These are phyloP conservation scores for Otolemur garnettii DNA, from an alignment of 2,113 vertebrate genomes.

Conservation along the genomic window DNA sequence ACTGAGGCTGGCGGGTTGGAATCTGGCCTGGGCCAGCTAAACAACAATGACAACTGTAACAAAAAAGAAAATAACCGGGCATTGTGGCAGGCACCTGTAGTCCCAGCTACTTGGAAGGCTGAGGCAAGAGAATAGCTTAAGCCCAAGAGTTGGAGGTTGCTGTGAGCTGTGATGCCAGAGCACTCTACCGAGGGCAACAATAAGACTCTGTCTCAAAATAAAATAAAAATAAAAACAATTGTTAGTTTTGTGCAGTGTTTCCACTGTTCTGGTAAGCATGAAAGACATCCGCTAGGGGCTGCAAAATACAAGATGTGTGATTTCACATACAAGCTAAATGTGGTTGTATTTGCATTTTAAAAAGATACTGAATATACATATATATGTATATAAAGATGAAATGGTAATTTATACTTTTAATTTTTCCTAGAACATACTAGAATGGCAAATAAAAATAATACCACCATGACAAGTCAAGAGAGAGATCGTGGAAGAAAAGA, in stretches of 20 bases:
- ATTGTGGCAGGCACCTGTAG: too few species aligned
- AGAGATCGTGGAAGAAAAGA: neutral
- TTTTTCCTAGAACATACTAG: constrained; percentile 54
- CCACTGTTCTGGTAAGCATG: neutral
- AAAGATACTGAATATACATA: neutral
- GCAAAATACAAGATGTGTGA: neutral
- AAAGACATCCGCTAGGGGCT: neutral
- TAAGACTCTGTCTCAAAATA: too few species aligned
- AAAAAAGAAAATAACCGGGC: too few species aligned
- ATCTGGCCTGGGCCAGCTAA: too few species aligned
- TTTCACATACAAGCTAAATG: neutral
- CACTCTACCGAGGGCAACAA: too few species aligned
- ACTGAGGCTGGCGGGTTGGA: too few species aligned
- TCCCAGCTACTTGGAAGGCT: too few species aligned
- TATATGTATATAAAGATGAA: neutral
- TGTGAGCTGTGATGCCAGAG: too few species aligned
- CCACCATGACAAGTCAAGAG: neutral
- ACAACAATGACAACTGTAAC: too few species aligned
- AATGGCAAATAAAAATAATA: neutral
- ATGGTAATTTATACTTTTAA: neutral
- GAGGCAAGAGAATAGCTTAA: too few species aligned
- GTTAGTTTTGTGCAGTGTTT: neutral
- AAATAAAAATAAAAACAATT: too few species aligned
- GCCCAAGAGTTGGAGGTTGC: too few species aligned
- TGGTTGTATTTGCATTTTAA: constrained; percentile 20